A percentile compares a stretch with the other conserved stretches of the same genome.
phyloP scores from a whole-genome alignment of 2,888 invertebrate genomes.

The Barypeithes pellucidus region DNA sequence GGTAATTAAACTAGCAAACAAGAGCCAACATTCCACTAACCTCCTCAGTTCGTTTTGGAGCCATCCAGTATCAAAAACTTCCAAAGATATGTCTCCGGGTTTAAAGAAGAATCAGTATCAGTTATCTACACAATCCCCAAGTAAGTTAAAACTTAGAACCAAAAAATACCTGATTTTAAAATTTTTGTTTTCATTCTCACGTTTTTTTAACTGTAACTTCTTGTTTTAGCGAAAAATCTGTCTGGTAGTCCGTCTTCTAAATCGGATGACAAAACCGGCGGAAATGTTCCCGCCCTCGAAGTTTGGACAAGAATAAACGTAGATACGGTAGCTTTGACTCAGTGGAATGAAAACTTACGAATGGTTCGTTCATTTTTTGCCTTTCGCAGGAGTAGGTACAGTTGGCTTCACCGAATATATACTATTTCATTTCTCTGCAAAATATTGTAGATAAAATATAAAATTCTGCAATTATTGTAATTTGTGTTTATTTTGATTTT shows the following conservation, averaged over 20 bases:
- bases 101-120: constrained; percentile 74
- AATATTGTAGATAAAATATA: too few species aligned
- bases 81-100: constrained; percentile 72
- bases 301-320: constrained; percentile 79
- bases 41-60: constrained; percentile 74
- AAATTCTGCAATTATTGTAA: too few species aligned
- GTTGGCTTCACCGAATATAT: too few species aligned
- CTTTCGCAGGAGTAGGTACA: not conserved
- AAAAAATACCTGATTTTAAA: not conserved
- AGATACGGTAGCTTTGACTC: constrained; percentile 80
- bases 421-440: too few species aligned
- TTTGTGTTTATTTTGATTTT: too few species aligned
- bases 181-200: not conserved
- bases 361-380: constrained; percentile 72
- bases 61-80: constrained; percentile 72
- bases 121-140: constrained; percentile 72
- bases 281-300: constrained; percentile 67
- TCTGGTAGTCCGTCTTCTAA: constrained; percentile 56
- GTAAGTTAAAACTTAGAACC: constrained; percentile 61
- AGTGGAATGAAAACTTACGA: constrained; percentile 86
- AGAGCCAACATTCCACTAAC: constrained; percentile 70
- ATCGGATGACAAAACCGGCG: constrained; percentile 60
- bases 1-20: constrained; percentile 60
- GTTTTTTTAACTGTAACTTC: too few species aligned
- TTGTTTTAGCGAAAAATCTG: constrained; percentile 52